A percentile compares a stretch with the other conserved stretches of the same genome.
These are phyloP conservation scores for Triplophysa yarkandensis DNA, from an alignment of 2,797 vertebrate species.

Conservation along the genomic window DNA sequence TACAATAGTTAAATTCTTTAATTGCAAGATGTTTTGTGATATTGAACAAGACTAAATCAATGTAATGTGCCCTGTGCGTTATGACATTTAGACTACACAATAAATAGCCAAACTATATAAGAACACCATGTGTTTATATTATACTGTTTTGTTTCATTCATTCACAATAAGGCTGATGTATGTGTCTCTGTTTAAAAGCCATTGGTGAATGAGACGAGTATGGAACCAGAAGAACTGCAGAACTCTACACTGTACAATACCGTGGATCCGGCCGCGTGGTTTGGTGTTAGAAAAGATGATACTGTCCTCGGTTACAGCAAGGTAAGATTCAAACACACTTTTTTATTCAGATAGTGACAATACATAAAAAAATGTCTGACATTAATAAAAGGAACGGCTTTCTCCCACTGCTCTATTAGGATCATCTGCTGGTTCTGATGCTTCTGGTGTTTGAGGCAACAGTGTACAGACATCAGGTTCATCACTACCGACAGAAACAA, in stretches of 20 bases:
- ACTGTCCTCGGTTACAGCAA: constrained; percentile 88
- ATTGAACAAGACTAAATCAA: no score
- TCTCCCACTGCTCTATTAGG: constrained; percentile 68
- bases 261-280: constrained; percentile 93
- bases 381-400: no score
- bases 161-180: neutral
- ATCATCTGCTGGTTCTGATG: constrained; percentile 88
- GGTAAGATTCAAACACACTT: constrained; percentile 71
- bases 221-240: constrained; percentile 73
- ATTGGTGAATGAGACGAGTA: constrained; percentile 80
- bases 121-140: neutral
- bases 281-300: constrained; percentile 87
- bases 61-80: no score
- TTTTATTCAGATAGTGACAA: neutral
- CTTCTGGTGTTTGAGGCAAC: constrained; percentile 89
- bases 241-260: constrained; percentile 83
- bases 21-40: no score
- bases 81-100: no score
- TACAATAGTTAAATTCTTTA: no score
- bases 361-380: no score
- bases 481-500: constrained; percentile 82
- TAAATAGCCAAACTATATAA: no score
- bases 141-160: neutral
- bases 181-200: constrained; percentile 71
- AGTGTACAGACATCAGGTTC: constrained; percentile 88